Evolutionary conservation across 1,140 invertebrate genomes (phyloP).

Genomic region (Saccostrea cuccullata): DNA sequence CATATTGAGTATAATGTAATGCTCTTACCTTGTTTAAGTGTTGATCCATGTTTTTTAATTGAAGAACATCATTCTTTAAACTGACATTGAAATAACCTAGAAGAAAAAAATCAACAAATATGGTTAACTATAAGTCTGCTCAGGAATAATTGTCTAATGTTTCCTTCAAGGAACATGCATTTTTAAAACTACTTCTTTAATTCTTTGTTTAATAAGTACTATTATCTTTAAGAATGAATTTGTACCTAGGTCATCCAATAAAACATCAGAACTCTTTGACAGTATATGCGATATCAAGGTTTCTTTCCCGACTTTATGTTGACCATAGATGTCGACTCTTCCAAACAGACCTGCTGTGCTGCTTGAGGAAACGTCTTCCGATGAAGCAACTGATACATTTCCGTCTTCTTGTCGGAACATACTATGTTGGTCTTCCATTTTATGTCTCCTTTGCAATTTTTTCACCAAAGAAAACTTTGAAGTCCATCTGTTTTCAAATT

Average conservation of each 20-base stretch:
- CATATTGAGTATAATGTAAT: no score
- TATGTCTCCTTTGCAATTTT: no score
- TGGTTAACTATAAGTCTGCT: no score
- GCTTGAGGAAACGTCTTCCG: background rate
- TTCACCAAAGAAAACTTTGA: background rate
- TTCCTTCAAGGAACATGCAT: no score
- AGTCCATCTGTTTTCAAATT: background rate
- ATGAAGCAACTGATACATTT: background rate
- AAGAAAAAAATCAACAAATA: background rate
- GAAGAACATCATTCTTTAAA: background rate
- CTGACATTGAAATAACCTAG: background rate
- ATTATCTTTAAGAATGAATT: background rate
- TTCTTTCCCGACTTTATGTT: background rate
- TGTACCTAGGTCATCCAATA: background rate
- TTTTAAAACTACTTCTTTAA: no score
- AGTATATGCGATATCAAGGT: background rate
- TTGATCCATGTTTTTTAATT: background rate
- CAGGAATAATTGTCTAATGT: no score
- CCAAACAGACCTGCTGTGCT: background rate
- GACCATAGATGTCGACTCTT: background rate
- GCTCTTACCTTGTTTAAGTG: background rate
- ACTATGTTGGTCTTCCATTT: background rate
- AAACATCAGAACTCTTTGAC: background rate
- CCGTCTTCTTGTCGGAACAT: background rate
- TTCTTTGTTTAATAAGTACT: no score